These are phyloP conservation scores for Coleophora deauratella DNA, from an alignment of 2,888 invertebrate genomes.

Conservation along the genomic window DNA sequence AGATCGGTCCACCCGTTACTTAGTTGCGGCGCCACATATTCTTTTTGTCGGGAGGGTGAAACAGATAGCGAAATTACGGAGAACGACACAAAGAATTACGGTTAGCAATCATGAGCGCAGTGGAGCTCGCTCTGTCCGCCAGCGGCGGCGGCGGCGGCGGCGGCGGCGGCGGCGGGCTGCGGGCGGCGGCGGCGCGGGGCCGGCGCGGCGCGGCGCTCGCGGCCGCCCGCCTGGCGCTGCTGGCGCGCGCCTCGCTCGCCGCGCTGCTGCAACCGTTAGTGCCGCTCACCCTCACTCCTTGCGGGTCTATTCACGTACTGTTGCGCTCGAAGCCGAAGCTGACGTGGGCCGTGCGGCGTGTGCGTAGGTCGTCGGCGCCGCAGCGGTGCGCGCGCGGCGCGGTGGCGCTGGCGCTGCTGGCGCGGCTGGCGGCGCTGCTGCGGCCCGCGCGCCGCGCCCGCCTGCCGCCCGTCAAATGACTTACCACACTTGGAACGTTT, in stretches of 20 bases:
- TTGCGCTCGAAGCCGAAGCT: no score
- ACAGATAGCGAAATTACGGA: no score
- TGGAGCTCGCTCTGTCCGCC: no score
- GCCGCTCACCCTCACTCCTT: not conserved
- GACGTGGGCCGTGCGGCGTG: slow-evolving; percentile 1
- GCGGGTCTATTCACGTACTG: no score
- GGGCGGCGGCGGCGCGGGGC: slow-evolving; percentile 1
- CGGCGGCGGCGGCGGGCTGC: not conserved
- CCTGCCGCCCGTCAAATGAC: not conserved
- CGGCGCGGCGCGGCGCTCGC: slow-evolving; percentile 4
- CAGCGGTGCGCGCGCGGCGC: slow-evolving; percentile 5
- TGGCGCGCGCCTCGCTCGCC: not conserved
- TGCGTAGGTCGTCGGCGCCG: slow-evolving; percentile 1
- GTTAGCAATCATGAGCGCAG: no score
- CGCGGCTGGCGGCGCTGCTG: slow-evolving; percentile 15
- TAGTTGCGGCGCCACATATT: no score
- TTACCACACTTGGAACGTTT: no score
- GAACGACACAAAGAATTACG: no score
- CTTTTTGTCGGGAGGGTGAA: no score
- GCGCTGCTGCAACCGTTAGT: not conserved
- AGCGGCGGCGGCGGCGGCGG: no score
- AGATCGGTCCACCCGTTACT: no score
- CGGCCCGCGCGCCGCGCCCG: slow-evolving; percentile 12
- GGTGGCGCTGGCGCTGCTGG: slow-evolving; percentile 6
- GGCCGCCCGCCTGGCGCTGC: not conserved